These are phyloP conservation scores for Dreissena polymorpha DNA, from an alignment of 1,140 invertebrate genomes.

Conservation along the genomic window DNA sequence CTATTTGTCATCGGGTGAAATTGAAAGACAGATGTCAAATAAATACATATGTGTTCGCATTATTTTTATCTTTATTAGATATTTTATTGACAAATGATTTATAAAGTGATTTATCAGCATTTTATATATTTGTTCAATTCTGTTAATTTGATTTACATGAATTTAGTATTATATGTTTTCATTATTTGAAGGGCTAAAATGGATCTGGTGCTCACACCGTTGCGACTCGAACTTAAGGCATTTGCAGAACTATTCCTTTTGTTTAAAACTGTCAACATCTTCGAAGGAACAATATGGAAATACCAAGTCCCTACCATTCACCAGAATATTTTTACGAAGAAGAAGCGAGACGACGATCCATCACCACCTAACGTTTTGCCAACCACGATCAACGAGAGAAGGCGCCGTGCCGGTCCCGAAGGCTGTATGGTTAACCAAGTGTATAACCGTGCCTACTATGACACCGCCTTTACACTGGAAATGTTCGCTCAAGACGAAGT, in stretches of 20 bases:
- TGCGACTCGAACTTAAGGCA: slow-evolving; percentile 14
- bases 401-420: slow-evolving; percentile 13
- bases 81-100: too few relatives aligned
- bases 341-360: slow-evolving; percentile 19
- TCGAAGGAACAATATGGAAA: slow-evolving; percentile 7
- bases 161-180: not conserved
- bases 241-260: slow-evolving; percentile 29
- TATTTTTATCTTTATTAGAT: too few relatives aligned
- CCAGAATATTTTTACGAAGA: slow-evolving; percentile 36
- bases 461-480: slow-evolving; percentile 31
- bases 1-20: too few relatives aligned
- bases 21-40: too few relatives aligned
- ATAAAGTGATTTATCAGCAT: too few relatives aligned
- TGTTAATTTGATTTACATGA: too few relatives aligned
- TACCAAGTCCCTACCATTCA: slow-evolving; percentile 8
- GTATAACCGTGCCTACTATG: slow-evolving; percentile 16
- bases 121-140: too few relatives aligned
- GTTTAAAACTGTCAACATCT: not conserved
- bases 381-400: slow-evolving; percentile 14
- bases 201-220: slow-evolving; percentile 31
- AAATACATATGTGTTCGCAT: too few relatives aligned
- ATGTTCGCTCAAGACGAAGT: slow-evolving; percentile 38
- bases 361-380: slow-evolving; percentile 20
- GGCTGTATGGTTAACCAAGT: slow-evolving; percentile 30
- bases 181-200: slow-evolving; percentile 24